Evolutionary conservation across 2,888 invertebrate genomes (phyloP).

Genomic region (Stenodera caucasica): DNA sequence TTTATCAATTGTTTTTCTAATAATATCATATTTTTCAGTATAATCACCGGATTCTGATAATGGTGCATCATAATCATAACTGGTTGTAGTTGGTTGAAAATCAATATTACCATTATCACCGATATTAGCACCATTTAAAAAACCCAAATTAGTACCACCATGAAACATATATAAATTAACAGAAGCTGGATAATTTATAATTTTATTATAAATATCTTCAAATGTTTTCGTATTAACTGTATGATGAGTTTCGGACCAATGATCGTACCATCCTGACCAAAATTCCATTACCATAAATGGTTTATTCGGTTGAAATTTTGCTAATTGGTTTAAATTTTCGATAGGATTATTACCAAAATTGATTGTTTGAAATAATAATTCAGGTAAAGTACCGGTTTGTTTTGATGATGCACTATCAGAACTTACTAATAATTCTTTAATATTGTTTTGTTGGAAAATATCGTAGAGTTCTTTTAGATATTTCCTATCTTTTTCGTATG

Average conservation of each 20-base stretch:
- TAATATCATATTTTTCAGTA: conserved; percentile 70
- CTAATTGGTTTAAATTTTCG: conserved; percentile 52
- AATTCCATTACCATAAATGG: conserved; percentile 62
- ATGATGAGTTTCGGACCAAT: conserved; percentile 56
- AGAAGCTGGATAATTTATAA: conserved; percentile 46
- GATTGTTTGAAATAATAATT: conserved; percentile 54
- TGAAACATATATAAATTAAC: conserved; percentile 91
- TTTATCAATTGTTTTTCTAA: conserved; percentile 59
- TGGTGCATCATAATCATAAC: conserved; percentile 85
- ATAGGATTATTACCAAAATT: conserved; percentile 58
- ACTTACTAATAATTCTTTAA: conserved; percentile 58
- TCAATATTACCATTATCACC: conserved; percentile 22
- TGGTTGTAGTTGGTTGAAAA: conserved; percentile 50
- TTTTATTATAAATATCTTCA: conserved; percentile 34
- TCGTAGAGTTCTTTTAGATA: conserved; percentile 61
- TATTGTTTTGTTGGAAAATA: conserved; percentile 27
- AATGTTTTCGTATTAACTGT: conserved; percentile 35
- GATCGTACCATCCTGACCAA: conserved; percentile 64
- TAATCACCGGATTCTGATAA: conserved; percentile 87
- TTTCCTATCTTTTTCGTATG: conserved; percentile 5
- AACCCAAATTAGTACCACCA: conserved; percentile 85
- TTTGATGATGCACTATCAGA: conserved; percentile 55
- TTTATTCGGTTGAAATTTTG: conserved; percentile 55
- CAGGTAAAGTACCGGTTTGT: conserved; percentile 49
- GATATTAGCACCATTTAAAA: conserved; percentile 49